Evolutionary conservation across 2,888 invertebrate genomes (phyloP), one percentile per base, ranked within the genome.

Genomic region (Brenthis hecate): DNA sequence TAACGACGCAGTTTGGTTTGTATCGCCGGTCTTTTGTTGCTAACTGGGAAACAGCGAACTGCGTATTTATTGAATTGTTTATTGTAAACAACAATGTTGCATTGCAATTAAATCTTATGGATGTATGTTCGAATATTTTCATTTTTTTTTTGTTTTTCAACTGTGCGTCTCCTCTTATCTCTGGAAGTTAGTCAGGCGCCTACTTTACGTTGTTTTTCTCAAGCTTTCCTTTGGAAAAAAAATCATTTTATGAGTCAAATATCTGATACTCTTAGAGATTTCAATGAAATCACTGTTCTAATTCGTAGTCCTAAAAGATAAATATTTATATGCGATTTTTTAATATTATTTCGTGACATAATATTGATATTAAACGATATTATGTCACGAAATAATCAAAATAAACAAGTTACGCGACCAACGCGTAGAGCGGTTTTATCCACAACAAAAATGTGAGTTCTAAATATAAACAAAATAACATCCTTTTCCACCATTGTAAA

Each of bases 1-100:
- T 74, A 75, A 83, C 89, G 91, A 86, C 91, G 91, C 88, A 91
- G 86, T 91, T 85, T 71, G 76, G 75, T 83, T 77, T 74, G 78
- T 85, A 83, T 75, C 75, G 83, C 80, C 86, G 88, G 88, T 77
- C 79, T 84, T 87, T 85, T 86, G 91, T 92, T 91, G 88, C 91
- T 89, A 91, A 85, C 85, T 80, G 85, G 80, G 83, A 76, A 80
- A 79, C 82, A 76, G 75, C 74, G 74, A 81, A 88, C 86, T 91
- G 90, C 91, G 90, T 89, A 88, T 81, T 84, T 83, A 60, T 66
- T 75, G 58, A 56, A 72, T 64, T 79, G 75, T 75, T 75, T 74
- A 75, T 76, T 72, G 74, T 56, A 51, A 72, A 72, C 74, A 74
- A 81, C 77, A 78, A 71, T 77, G 79, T 83, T 81, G 74, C 70